phyloP scores from a whole-genome alignment of 2,113 vertebrate species.

The Nothobranchius kuhntae region DNA sequence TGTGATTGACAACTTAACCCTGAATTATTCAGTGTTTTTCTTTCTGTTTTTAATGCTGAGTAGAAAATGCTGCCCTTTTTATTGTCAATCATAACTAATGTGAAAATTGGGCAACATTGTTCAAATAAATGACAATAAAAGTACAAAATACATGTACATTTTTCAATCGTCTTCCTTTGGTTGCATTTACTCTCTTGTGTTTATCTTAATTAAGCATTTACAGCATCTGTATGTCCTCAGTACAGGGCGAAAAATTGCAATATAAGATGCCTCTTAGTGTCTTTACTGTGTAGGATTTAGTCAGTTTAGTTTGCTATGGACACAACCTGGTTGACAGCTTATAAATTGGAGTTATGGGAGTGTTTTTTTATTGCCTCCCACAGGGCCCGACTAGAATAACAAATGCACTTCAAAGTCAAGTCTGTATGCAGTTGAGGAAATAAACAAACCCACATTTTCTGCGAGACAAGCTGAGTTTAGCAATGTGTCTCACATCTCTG shows the following conservation, averaged over 20 bases:
- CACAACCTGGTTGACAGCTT: slow-evolving; percentile 71
- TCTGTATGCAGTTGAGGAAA: slow-evolving; percentile 63
- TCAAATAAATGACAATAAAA: too few relatives aligned
- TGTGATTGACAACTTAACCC: too few relatives aligned
- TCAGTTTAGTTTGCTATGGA: slow-evolving; percentile 62
- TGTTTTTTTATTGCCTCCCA: slow-evolving; percentile 74
- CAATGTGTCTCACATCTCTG: slow-evolving; percentile 39
- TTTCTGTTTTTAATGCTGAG: too few relatives aligned
- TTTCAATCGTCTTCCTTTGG: too few relatives aligned
- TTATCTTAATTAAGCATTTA: slow-evolving; percentile 16
- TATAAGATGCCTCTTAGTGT: slow-evolving; percentile 60
- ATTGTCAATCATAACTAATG: too few relatives aligned
- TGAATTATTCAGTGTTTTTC: too few relatives aligned
- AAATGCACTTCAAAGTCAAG: slow-evolving; percentile 72
- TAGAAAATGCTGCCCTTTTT: too few relatives aligned
- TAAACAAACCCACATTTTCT: slow-evolving; percentile 65
- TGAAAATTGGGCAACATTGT: too few relatives aligned
- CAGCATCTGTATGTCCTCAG: slow-evolving; percentile 33
- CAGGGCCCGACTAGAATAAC: slow-evolving; percentile 70
- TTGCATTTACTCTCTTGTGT: background rate
- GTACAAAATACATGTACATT: too few relatives aligned
- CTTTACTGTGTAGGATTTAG: slow-evolving; percentile 66
- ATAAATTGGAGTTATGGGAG: slow-evolving; percentile 76
- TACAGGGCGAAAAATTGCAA: slow-evolving; percentile 41
- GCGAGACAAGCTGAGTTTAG: slow-evolving; percentile 45